Evolutionary conservation across 2,113 vertebrate genomes (phyloP), one percentile per base, ranked within the genome.

Genomic region (Cheirogaleus medius): DNA sequence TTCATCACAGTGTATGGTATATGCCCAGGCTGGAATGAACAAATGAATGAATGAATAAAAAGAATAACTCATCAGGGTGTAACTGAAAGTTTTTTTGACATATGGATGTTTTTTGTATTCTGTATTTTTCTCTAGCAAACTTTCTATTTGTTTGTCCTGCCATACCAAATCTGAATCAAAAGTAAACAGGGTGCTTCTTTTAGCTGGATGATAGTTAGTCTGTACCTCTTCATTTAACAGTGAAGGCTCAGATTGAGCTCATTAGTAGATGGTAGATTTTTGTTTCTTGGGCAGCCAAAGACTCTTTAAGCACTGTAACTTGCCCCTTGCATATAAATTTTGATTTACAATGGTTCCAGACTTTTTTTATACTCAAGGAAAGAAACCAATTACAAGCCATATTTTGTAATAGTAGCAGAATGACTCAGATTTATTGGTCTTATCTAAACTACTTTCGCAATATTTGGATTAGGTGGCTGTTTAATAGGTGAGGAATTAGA

Each of bases 401-500:
- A 80, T 96, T 88, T 91, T 95, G 15, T 94, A 82, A 77, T n/a
- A 90, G 44, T 81, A 54, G 44, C 94, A 4, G 34, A 82, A 78
- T 86, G 27, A 52, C 12, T 88, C 54, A 76, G 52, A 80, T 95
- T 56, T 90, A 82, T 58, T 69, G 27, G 20, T 86, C 18, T 86
- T 60, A 84, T 82, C 66, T 83, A 60, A 90, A 89, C 58, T 93
- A 56, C 87, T 84, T 96, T 94, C 4, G 76, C 1, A 68, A 60
- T 44, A 69, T 85, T 42, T 95, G 58, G 44, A 89, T 74, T 68
- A 73, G 5, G 29, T 84, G 25, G 11, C 27, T 78, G 32, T 54
- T 90, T 94, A 78, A 49, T 37, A 76, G 12, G 14, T 52, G 58
- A 52, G n/a, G 0, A 1, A 77, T 77, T 90, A 52, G 42, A 77